Evolutionary conservation across 2,113 vertebrate species (phyloP).

Genomic region (Neodon shergylaensis): DNA sequence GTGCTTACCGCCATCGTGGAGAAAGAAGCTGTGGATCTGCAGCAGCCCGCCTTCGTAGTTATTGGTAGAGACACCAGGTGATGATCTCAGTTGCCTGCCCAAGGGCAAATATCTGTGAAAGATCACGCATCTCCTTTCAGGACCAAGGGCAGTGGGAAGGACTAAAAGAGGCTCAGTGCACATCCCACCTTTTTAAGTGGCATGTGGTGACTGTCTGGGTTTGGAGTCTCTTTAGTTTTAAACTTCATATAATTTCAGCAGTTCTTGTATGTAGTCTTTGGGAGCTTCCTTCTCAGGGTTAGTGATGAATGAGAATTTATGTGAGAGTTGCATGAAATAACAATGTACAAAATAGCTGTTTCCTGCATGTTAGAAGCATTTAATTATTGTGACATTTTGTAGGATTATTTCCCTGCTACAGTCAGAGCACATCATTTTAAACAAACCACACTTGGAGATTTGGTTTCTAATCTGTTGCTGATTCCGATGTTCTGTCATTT

Average conservation of each 20-base stretch:
- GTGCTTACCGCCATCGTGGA: constrained; percentile 87
- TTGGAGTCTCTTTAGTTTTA: background rate
- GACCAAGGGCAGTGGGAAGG: background rate
- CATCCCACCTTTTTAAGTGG: background rate
- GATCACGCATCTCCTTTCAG: background rate
- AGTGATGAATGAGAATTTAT: background rate
- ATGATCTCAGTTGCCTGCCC: background rate
- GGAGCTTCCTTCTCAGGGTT: background rate
- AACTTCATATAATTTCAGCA: background rate
- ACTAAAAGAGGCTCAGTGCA: background rate
- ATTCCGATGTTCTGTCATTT: constrained; percentile 1
- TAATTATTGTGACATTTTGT: background rate
- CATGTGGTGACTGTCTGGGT: background rate
- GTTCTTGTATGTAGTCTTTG: background rate
- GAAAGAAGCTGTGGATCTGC: constrained; percentile 89
- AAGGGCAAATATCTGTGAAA: background rate
- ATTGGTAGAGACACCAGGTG: constrained; percentile 97
- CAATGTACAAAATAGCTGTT: background rate
- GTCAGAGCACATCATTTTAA: background rate
- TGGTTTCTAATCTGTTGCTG: background rate
- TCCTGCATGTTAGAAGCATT: background rate
- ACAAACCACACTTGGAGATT: background rate
- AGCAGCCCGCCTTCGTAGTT: constrained; percentile 87
- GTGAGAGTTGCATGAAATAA: background rate
- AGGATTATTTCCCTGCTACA: background rate